phyloP scores from a whole-genome alignment of 2,113 vertebrate species.

The Anseranas semipalmata region DNA sequence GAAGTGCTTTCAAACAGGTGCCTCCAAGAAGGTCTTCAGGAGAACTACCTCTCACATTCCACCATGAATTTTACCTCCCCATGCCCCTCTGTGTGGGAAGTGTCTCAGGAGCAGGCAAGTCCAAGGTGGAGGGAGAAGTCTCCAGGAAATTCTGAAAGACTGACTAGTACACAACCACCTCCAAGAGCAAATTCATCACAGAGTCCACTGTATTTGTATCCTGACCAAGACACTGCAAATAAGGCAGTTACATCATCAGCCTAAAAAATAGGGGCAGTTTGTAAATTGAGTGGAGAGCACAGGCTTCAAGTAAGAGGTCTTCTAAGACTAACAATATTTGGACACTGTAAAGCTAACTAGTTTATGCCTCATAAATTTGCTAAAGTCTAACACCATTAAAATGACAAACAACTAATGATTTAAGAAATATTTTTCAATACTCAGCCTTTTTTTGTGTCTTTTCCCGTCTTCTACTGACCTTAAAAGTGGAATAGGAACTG shows the following conservation, averaged over 20 bases:
- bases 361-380: conserved; percentile 52
- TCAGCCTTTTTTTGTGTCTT: conserved; percentile 42
- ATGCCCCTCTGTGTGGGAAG: conserved; percentile 65
- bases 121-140: conserved; percentile 71
- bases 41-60: conserved; percentile 67
- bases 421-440: conserved; percentile 50
- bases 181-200: conserved; percentile 39
- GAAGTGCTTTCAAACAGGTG: conserved; percentile 82
- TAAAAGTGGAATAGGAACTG: conserved; percentile 59
- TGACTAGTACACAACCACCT: background rate
- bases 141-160: conserved; percentile 70
- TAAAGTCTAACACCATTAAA: conserved; percentile 71
- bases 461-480: conserved; percentile 43
- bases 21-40: conserved; percentile 72
- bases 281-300: background rate
- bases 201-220: conserved; percentile 60
- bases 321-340: conserved; percentile 60
- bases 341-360: conserved; percentile 68
- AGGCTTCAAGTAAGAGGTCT: conserved; percentile 14
- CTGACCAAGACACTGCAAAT: conserved; percentile 51
- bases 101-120: conserved; percentile 63
- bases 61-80: conserved; percentile 66
- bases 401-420: conserved; percentile 54
- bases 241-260: conserved; percentile 37
- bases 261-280: conserved; percentile 37